Base-by-base conservation (phyloP, 2,113 vertebrate species). In the Paraplagusia blochii region DNA sequence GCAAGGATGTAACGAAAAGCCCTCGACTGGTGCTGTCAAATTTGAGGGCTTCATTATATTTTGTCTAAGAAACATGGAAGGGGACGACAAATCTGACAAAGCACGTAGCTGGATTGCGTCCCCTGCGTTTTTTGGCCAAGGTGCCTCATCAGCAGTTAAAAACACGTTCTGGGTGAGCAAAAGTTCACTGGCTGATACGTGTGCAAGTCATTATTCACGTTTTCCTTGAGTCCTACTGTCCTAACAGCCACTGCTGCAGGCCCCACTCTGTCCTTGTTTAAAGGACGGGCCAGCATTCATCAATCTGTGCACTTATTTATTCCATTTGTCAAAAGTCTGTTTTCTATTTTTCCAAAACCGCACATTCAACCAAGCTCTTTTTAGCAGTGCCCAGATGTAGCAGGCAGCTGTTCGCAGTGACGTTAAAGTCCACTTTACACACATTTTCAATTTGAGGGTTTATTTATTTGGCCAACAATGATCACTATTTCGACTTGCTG, bases 101-200 rank as follows among this genome's bases (percentile, higher is more conserved):
- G 44, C 74, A 82, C 76, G 59, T 80, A 57, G 49, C 70, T 77
- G 63, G 76, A 77, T 63, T 43, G 6, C 18, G 53, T 50, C 58
- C 55, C 52, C 50, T n/a, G 6, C 22, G 22, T 16, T 50, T 74
- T 66, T 64, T 0, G 38, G 53, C 55, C 33, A 73, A 82, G 61
- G 58, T 81, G 80, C 56, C 59, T 68, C 19, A 42, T 53, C 48
- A 70, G 57, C 50, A 48, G 43, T 62, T 54, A 51, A 39, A 13
- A 59, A 52, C 9, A 40, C 68, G 74, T 72, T 63, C 59, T 51
- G 58, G 66, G 60, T 80, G 67, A 80, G 10, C 38, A 40, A 56
- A 47, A 65, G 72, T 79, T 85, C 75, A 77, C 17, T 59, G 53
- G 53, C 29, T 51, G 53, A 67, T 29, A 29, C 53, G 57, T 50